Evolutionary conservation across 2,888 invertebrate species (phyloP).

Genomic region (Onchidella celtica): DNA sequence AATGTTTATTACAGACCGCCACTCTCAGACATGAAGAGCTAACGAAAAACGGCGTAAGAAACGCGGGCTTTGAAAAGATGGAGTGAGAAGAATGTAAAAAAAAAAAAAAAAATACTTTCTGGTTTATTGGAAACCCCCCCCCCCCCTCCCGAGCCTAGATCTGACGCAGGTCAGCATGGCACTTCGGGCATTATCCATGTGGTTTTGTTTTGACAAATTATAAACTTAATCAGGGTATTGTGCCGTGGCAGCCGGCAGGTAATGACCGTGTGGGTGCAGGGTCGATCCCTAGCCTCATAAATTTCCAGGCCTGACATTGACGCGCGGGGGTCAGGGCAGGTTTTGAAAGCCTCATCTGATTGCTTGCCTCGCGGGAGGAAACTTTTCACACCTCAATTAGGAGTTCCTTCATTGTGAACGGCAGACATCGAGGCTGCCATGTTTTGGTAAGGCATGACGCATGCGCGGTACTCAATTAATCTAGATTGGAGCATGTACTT

Average conservation of each 20-base stretch:
- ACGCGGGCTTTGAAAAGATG: too few species aligned
- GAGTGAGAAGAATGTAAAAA: too few species aligned
- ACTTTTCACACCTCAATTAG: conserved; percentile 5
- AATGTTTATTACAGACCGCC: too few species aligned
- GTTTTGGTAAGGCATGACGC: neutral
- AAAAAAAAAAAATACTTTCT: too few species aligned
- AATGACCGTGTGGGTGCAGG: neutral
- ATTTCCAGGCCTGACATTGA: conserved; percentile 29
- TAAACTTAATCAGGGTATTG: conserved; percentile 34
- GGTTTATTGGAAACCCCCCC: too few species aligned
- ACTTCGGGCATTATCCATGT: too few species aligned
- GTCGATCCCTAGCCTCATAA: conserved; percentile 15
- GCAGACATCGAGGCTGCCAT: neutral
- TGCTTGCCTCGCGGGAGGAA: neutral
- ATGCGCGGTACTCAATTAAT: too few species aligned
- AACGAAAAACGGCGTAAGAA: too few species aligned
- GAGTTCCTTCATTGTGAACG: neutral
- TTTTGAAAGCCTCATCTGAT: neutral
- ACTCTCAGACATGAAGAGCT: too few species aligned
- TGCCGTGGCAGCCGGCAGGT: conserved; percentile 22
- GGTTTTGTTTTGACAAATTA: conserved; percentile 46
- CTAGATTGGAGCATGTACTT: too few species aligned
- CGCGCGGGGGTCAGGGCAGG: neutral
- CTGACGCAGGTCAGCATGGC: too few species aligned
- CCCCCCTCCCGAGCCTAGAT: too few species aligned